These are phyloP conservation scores for Prochilodus magdalenae DNA, from an alignment of 2,113 vertebrate genomes.

Conservation along the genomic window DNA sequence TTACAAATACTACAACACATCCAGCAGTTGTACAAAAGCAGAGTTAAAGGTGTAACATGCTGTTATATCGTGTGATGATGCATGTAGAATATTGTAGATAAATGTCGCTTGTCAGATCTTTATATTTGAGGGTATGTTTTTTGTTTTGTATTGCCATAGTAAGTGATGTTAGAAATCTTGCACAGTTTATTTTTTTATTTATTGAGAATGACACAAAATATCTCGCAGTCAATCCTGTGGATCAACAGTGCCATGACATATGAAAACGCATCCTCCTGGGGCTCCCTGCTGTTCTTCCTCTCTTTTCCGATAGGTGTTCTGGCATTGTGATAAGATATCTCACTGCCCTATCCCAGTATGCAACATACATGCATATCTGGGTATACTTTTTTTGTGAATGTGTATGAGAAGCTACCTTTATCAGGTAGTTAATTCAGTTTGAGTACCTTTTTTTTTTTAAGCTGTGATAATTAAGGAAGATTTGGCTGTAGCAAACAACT, in stretches of 20 bases:
- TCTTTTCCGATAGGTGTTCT: background rate
- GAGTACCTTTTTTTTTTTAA: background rate
- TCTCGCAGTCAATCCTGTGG: slow-evolving; percentile 61
- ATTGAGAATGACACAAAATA: slow-evolving; percentile 69
- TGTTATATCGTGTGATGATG: slow-evolving; percentile 80
- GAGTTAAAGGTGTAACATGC: slow-evolving; percentile 69
- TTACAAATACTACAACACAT: slow-evolving; percentile 80
- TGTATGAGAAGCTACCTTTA: background rate
- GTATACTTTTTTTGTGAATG: background rate
- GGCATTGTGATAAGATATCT: background rate
- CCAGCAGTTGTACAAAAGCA: slow-evolving; percentile 80
- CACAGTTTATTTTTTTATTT: slow-evolving; percentile 83
- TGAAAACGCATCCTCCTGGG: background rate
- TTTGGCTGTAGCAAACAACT: background rate
- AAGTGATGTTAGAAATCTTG: slow-evolving; percentile 79
- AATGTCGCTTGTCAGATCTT: slow-evolving; percentile 82
- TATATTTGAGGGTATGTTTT: slow-evolving; percentile 89
- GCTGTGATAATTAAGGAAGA: background rate
- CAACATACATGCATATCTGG: background rate
- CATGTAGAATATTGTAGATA: slow-evolving; percentile 92
- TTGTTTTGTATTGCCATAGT: slow-evolving; percentile 85
- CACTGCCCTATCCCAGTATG: background rate
- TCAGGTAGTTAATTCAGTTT: background rate
- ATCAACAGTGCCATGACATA: slow-evolving; percentile 80
- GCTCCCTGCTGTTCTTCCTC: background rate